Evolutionary conservation across 2,797 vertebrate species (phyloP).

Genomic region (Pseudochaenichthys georgianus): DNA sequence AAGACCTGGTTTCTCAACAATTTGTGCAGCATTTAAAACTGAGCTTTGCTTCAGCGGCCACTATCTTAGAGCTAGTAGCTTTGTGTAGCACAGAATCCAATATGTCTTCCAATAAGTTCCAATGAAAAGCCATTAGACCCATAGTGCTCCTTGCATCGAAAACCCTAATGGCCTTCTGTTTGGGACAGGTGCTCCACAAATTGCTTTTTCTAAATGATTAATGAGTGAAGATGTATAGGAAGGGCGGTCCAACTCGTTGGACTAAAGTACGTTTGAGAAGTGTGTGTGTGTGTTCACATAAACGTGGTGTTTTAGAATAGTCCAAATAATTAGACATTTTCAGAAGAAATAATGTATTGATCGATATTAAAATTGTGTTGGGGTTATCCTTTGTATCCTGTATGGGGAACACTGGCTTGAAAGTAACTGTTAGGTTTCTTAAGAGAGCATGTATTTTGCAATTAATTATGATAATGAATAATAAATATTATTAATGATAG

Average conservation of each 20-base stretch:
- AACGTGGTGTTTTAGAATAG: too few relatives aligned
- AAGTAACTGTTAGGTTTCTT: too few relatives aligned
- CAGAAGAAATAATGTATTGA: too few relatives aligned
- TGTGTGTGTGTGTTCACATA: slow-evolving; percentile 8
- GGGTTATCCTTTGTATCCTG: too few relatives aligned
- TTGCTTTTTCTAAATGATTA: slow-evolving; percentile 87
- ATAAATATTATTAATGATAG: too few relatives aligned
- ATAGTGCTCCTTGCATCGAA: slow-evolving; percentile 75
- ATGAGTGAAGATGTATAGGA: slow-evolving; percentile 78
- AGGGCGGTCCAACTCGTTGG: slow-evolving; percentile 37
- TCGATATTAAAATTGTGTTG: too few relatives aligned
- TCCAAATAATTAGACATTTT: too few relatives aligned
- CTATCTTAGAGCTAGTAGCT: slow-evolving; percentile 56
- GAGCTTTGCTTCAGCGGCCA: slow-evolving; percentile 34
- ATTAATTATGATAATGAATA: too few relatives aligned
- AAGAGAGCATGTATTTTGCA: too few relatives aligned
- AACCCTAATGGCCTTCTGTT: slow-evolving; percentile 81
- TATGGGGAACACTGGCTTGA: too few relatives aligned
- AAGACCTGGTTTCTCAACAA: slow-evolving; percentile 8
- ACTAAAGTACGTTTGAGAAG: slow-evolving; percentile 14
- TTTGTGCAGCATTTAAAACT: slow-evolving; percentile 14
- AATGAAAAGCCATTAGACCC: slow-evolving; percentile 79
- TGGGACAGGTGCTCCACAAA: slow-evolving; percentile 85
- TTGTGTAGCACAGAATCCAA: slow-evolving; percentile 74
- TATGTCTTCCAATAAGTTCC: slow-evolving; percentile 82